Percentiles rank a stretch among this genome's conserved stretches.
phyloP scores from a whole-genome alignment of 2,113 vertebrate species.

The Nerophis ophidion region DNA sequence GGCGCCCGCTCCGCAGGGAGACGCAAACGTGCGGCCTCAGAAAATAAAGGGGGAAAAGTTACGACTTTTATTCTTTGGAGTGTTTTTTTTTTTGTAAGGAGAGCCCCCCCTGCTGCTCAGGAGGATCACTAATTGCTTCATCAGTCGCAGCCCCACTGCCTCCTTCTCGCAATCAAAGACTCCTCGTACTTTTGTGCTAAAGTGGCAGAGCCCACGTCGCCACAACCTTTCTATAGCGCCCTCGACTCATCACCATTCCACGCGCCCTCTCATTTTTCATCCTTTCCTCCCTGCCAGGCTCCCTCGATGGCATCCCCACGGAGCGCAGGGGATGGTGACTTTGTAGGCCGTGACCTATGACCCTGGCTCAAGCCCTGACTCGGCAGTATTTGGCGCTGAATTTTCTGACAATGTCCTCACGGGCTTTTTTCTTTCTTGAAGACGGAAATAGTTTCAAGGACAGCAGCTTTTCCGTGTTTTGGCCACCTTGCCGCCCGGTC shows the following conservation, averaged over 20 bases:
- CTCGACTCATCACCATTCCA: slow-evolving; percentile 69
- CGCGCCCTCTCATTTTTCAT: slow-evolving; percentile 60
- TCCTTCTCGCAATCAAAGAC: slow-evolving; percentile 63
- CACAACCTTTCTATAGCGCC: slow-evolving; percentile 61
- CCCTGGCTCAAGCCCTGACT: slow-evolving; percentile 33
- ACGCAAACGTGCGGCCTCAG: not conserved
- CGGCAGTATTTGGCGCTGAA: slow-evolving; percentile 15
- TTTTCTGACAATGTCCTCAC: slow-evolving; percentile 2
- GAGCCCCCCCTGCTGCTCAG: slow-evolving; percentile 63
- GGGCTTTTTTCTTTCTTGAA: not conserved
- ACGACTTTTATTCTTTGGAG: slow-evolving; percentile 22
- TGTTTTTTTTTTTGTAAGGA: slow-evolving; percentile 17
- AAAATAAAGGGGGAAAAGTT: not conserved
- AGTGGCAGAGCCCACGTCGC: slow-evolving; percentile 51
- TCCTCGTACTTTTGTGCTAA: slow-evolving; percentile 64
- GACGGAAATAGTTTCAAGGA: slow-evolving; percentile 12
- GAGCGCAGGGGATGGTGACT: slow-evolving; percentile 42
- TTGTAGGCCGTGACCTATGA: slow-evolving; percentile 48
- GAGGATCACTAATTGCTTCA: slow-evolving; percentile 43
- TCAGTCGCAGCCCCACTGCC: slow-evolving; percentile 58
- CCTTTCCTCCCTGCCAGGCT: slow-evolving; percentile 38
- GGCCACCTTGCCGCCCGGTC: slow-evolving; percentile 15
- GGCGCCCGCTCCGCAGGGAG: slow-evolving; percentile 36
- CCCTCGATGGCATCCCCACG: slow-evolving; percentile 52
- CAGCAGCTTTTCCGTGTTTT: not conserved